Base-by-base conservation (phyloP, 23 tunicate species). In the Oikopleura dioica region DNA sequence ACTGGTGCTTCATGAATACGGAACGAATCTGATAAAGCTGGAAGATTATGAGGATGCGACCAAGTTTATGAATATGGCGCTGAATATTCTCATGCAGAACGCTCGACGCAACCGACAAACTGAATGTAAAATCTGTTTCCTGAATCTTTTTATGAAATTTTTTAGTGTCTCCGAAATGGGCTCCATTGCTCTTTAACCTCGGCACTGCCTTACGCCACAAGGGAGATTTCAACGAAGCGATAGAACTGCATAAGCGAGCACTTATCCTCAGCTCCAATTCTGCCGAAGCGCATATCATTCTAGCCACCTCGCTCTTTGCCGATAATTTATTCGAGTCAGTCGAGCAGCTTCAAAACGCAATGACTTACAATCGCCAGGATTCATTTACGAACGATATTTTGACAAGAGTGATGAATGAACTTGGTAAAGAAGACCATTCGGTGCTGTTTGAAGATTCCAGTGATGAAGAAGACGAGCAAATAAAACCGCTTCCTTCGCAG, bases 21-120 rank as follows among this genome's bases (percentile, higher is more conserved):
- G 72, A 5, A 63, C 72, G 33, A 63, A 63, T n/a, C n/a, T n/a
- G n/a, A n/a, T n/a, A n/a, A n/a, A n/a, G n/a, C n/a, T 12, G 33
- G 72, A 63, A 31, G 16, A 63, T 63, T 63, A 63, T 63, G 72
- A 63, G 33, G 72, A 63, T 63, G 72, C 72, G 32, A 23, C 26
- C 26, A 4, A 63, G 26, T 12, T 63, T 16, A 63, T 63, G 26
- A 28, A 28, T 2, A 16, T 21, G n/a, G n/a, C n/a, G n/a, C n/a
- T n/a, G n/a, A n/a, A n/a, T n/a, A n/a, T n/a, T n/a, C n/a, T n/a
- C n/a, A n/a, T n/a, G n/a, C n/a, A n/a, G n/a, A n/a, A n/a, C n/a
- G n/a, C n/a, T n/a, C n/a, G n/a, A n/a, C n/a, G n/a, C n/a, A n/a
- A n/a, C n/a, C n/a, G n/a, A n/a, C n/a, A n/a, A n/a, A n/a, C n/a